Base-by-base conservation (phyloP, 1,140 invertebrate genomes). In the Bombus breviceps region DNA sequence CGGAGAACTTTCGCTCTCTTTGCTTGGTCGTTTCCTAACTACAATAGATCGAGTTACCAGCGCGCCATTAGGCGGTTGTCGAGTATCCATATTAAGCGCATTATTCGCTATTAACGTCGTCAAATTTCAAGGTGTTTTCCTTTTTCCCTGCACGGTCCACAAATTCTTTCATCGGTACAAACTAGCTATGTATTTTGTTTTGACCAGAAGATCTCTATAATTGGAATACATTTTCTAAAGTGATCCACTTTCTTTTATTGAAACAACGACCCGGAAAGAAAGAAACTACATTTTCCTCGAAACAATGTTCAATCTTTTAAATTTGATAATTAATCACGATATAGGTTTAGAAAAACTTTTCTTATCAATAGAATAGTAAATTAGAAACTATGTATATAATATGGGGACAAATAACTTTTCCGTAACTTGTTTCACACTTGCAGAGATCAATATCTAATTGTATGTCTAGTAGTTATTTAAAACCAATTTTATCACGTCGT, bases 1-100 rank as follows among this genome's bases (percentile, higher is more conserved):
- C 22, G 34, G 69, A 72, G 71, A 37, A 72, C 81, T 88, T 85
- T 88, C 87, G 76, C 81, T 88, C 87, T 88, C 86, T 80, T 73
- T 64, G 41, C 74, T 74, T n/a, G 43, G 37, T n/a, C 37, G 68
- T 74, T 73, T 87, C 64, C 37, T 34, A 68, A 68, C n/a, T 78
- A 68, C 59, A 18, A 77, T 83, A 72, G 75, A 62, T 73, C 43
- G 76, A 74, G 34, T 62, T 37, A 47, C 59, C 78, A 83, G 32
- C 59, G 41, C 34, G 69, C 62, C 41, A 62, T 78, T 78, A 72
- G 15, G 47, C 43, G 57, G 37, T 59, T n/a, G 68, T 59, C 28
- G 47, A 59, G 41, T 69, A 69, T 71, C 76, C 57, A 76, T 80
- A 62, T 68, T 32, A 64, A 69, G 28, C 47, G 41, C n/a, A 73